Base-by-base conservation (phyloP, 2,888 invertebrate genomes). In the Ecdyonurus torrentis region DNA sequence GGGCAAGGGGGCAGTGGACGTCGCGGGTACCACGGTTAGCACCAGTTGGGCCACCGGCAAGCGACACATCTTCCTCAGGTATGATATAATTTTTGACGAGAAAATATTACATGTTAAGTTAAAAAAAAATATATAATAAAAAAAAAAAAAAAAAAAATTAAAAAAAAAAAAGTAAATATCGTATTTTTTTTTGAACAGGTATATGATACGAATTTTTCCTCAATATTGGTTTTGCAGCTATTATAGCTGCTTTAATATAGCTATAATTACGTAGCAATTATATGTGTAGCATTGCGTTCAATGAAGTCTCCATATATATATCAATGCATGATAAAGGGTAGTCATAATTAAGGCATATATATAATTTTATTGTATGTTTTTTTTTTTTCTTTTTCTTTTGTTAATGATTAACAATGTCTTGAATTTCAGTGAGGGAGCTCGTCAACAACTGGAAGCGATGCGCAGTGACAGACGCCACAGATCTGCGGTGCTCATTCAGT, bases 1-100 rank as follows among this genome's bases (percentile, higher is more conserved):
- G 19, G 74, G 72, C 65, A 69, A 79, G 82, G 68, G 66, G 60
- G 64, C 69, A 61, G 70, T 69, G 55, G 69, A 65, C 25, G 66
- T 67, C 61, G 66, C 64, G 5, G 65, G 68, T 22, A 80, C 25
- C 73, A 71, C 75, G 64, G 84, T 84, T n/a, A 83, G 83, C 2
- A 83, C 86, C 59, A 86, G 89, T 71, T 95, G 94, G 91, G 91
- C 92, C 24, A 81, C 91, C 59, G 96, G 96, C 66, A 91, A 92
- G 74, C 81, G 93, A 2, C 94, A 96, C 75, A 90, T 95, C 59
- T 96, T 96, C 76, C 82, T 95, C 65, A 79, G 79, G 79, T 79
- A 10, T 37, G 37, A 37, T 37, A 37, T 10, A 37, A 37, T 37
- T 37, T 5, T 15, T 37, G 5, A 10, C 7, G 37, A 10, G 37